A percentile compares a stretch with the other conserved stretches of the same genome.
Evolutionary conservation across 1,140 invertebrate genomes (phyloP).

Genomic region (Trichogramma pretiosum): DNA sequence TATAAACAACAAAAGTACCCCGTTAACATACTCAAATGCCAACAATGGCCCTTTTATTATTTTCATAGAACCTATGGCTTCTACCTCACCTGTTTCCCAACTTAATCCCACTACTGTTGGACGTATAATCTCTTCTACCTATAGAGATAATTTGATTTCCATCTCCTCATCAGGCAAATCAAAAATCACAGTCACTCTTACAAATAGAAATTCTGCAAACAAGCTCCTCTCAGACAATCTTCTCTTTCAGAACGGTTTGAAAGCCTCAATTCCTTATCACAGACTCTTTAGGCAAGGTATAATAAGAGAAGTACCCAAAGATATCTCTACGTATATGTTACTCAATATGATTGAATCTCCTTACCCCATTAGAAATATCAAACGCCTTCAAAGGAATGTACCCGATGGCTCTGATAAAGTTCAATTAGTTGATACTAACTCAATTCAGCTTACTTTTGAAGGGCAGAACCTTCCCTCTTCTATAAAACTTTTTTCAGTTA

Average conservation of each 20-base stretch:
- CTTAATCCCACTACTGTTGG: not conserved
- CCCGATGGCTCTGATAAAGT: not conserved
- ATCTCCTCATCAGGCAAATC: not conserved
- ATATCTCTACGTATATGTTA: not conserved
- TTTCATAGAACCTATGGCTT: not conserved
- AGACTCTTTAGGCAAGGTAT: not conserved
- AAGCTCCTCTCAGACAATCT: not conserved
- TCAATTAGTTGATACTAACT: not conserved
- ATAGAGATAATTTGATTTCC: not conserved
- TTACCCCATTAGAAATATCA: not conserved
- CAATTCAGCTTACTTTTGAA: not conserved
- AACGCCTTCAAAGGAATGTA: not conserved
- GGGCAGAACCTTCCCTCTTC: not conserved
- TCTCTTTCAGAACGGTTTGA: not conserved
- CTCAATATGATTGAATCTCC: not conserved
- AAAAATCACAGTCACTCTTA: not conserved
- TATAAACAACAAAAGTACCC: too few species aligned
- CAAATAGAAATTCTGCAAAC: not conserved
- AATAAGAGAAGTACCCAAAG: not conserved
- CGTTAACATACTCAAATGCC: not conserved
- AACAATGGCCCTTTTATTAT: not conserved
- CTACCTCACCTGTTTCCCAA: not conserved
- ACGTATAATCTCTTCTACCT: not conserved
- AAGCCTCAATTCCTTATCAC: not conserved
- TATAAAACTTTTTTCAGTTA: not conserved